A percentile compares a stretch with the other conserved stretches of the same genome.
Evolutionary conservation across 2,113 vertebrate species (phyloP).

Genomic region (Anthoscopus minutus): DNA sequence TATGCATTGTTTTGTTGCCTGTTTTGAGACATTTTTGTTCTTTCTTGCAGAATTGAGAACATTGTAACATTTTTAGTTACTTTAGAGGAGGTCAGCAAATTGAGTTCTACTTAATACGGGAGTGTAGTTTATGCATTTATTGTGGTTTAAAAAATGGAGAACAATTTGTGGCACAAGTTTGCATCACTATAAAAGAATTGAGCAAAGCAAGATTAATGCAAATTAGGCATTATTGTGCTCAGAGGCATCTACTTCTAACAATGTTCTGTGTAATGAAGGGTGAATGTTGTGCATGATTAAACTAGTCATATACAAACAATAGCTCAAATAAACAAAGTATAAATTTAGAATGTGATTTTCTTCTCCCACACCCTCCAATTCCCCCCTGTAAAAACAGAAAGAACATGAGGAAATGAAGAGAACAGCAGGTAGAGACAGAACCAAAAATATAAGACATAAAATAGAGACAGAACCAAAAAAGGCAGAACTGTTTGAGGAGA

Average conservation of each 20-base stretch:
- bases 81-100: background rate
- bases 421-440: background rate
- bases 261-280: constrained; percentile 43
- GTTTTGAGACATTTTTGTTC: background rate
- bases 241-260: constrained; percentile 54
- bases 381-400: background rate
- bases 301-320: constrained; percentile 55
- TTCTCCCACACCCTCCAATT: background rate
- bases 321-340: constrained; percentile 38
- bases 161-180: constrained; percentile 48
- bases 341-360: background rate
- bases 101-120: background rate
- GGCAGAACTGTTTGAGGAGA: background rate
- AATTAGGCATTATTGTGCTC: constrained; percentile 55
- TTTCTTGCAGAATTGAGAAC: background rate
- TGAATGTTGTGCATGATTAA: constrained; percentile 60
- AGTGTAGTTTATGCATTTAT: background rate
- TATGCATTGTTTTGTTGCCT: background rate
- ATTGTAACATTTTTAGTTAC: background rate
- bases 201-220: constrained; percentile 53
- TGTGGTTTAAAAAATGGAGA: constrained; percentile 29
- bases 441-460: too few relatives aligned
- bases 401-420: background rate
- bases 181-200: constrained; percentile 7
- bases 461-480: too few relatives aligned